Evolutionary conservation across 1,140 invertebrate species (phyloP).

Genomic region (Caenorhabditis inopinata): DNA sequence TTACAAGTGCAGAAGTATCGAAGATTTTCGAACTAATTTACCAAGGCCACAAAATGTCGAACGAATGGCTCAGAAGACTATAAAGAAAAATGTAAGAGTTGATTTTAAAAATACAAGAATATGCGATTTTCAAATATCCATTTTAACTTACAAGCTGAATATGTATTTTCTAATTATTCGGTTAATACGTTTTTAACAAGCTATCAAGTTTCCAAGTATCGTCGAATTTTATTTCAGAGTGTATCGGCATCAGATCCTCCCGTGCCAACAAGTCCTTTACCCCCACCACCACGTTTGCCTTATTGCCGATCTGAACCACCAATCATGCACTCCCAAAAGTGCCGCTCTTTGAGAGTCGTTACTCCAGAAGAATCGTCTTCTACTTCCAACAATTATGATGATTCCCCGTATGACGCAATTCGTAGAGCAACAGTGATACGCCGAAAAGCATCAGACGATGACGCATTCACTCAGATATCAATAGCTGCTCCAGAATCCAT

Average conservation of each 20-base stretch:
- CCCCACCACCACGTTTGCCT: not conserved
- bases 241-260: not conserved
- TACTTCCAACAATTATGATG: not conserved
- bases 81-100: not conserved
- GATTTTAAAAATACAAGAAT: not conserved
- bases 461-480: slow-evolving; percentile 11
- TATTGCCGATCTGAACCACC: not conserved
- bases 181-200: too few relatives aligned
- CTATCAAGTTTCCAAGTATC: too few relatives aligned
- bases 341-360: not conserved
- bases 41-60: not conserved
- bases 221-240: not conserved
- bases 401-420: not conserved
- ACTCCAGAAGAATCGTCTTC: not conserved
- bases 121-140: not conserved
- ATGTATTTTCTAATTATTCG: too few relatives aligned
- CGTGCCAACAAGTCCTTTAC: not conserved
- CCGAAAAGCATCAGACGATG: not conserved
- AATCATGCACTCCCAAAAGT: not conserved
- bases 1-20: not conserved
- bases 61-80: not conserved
- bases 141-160: too few relatives aligned
- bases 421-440: slow-evolving; percentile 15
- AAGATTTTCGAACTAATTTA: not conserved
- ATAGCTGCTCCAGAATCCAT: not conserved